These are phyloP conservation scores for Drosophila bocki DNA, from an alignment of 1,140 invertebrate genomes.

Conservation along the genomic window DNA sequence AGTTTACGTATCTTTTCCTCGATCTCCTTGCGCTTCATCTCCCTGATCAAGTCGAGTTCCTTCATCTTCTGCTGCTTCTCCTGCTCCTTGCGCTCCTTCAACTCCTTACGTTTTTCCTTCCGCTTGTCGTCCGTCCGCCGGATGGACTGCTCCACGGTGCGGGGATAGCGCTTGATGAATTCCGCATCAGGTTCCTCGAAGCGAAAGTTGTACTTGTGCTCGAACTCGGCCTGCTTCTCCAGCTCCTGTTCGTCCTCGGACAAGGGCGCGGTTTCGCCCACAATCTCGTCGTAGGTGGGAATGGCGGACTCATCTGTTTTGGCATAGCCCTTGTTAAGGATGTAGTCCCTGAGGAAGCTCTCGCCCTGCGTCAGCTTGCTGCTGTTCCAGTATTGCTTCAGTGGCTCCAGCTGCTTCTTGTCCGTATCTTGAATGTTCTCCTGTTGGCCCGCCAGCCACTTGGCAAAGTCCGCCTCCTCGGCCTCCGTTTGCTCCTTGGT, in stretches of 20 bases:
- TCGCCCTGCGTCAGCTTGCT: slow-evolving; percentile 93
- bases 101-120: slow-evolving; percentile 91
- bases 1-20: slow-evolving; percentile 94
- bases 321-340: slow-evolving; percentile 92
- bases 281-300: slow-evolving; percentile 89
- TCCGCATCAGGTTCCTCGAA: slow-evolving; percentile 98
- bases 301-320: slow-evolving; percentile 87
- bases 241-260: slow-evolving; percentile 93
- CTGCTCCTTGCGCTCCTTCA: slow-evolving; percentile 91
- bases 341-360: slow-evolving; percentile 96
- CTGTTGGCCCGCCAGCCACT: slow-evolving; percentile 93
- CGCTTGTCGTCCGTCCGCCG: slow-evolving; percentile 92
- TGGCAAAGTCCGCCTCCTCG: slow-evolving; percentile 89
- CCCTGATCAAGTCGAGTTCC: slow-evolving; percentile 94
- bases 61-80: slow-evolving; percentile 94
- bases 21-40: slow-evolving; percentile 95
- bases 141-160: slow-evolving; percentile 93
- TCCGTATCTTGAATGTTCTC: slow-evolving; percentile 87
- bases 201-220: slow-evolving; percentile 97
- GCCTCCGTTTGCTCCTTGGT: slow-evolving; percentile 87
- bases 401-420: slow-evolving; percentile 86
- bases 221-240: slow-evolving; percentile 95
- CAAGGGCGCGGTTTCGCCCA: slow-evolving; percentile 88
- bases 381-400: slow-evolving; percentile 94
- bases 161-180: slow-evolving; percentile 96